A percentile compares a stretch with the other conserved stretches of the same genome.
phyloP scores from a whole-genome alignment of 1,140 invertebrate species.

The Solenopsis invicta region DNA sequence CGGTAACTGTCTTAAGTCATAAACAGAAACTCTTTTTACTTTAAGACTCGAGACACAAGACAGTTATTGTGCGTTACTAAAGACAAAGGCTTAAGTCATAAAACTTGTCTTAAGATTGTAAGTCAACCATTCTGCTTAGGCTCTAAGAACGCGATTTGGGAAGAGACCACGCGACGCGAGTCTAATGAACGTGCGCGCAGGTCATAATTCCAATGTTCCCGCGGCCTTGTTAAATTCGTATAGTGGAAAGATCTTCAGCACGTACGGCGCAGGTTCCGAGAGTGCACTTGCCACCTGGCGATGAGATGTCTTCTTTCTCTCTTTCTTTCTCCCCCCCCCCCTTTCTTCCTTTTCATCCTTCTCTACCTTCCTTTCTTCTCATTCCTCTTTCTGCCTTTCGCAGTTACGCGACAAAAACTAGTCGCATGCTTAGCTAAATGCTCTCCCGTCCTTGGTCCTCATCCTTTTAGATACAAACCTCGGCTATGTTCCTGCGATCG shows the following conservation, averaged over 20 bases:
- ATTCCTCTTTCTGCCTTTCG: conserved; percentile 74
- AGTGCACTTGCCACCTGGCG: conserved; percentile 83
- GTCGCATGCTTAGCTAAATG: conserved; percentile 86
- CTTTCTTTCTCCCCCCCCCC: neutral
- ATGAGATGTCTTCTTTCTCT: conserved; percentile 64
- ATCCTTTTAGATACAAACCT: conserved; percentile 73
- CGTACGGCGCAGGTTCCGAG: conserved; percentile 71
- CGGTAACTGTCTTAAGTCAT: too few relatives aligned
- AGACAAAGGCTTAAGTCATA: too few relatives aligned
- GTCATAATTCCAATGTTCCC: conserved; percentile 70
- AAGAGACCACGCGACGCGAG: neutral
- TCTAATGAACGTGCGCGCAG: conserved; percentile 49
- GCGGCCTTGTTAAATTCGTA: conserved; percentile 76
- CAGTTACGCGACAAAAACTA: conserved; percentile 84
- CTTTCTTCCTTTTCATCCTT: neutral
- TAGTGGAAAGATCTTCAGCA: conserved; percentile 75
- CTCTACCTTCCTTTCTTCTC: conserved; percentile 9
- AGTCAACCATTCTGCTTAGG: too few relatives aligned
- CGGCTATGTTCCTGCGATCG: conserved; percentile 20
- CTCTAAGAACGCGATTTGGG: neutral
- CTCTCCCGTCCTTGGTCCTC: conserved; percentile 77
- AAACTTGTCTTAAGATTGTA: too few relatives aligned
- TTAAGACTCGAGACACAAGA: too few relatives aligned
- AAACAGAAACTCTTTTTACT: too few relatives aligned
- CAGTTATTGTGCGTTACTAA: too few relatives aligned